Base-by-base conservation (phyloP, 2,888 invertebrate genomes). In the Pyrrhosoma nymphula region DNA sequence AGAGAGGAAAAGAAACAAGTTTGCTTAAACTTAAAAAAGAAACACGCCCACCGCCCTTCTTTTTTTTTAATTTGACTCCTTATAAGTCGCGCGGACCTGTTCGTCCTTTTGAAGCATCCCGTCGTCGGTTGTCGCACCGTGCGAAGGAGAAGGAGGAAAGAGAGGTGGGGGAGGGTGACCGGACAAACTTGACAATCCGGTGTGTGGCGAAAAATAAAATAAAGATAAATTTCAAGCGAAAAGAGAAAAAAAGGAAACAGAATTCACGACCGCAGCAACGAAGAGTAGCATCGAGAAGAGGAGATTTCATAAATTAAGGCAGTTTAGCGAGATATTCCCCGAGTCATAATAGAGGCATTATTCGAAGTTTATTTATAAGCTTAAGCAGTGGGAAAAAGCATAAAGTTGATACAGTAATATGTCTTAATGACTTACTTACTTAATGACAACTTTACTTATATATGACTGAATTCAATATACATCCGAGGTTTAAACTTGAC, bases 41-140 rank as follows among this genome's bases (percentile, higher is more conserved):
- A 30, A 30, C 35, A 12, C 75, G 75, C 35, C 23, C 12, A 35
- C 16, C 82, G 16, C 30, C 82, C 12, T 82, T 82, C 82, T 26
- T 82, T 82, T 82, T 82, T 69, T 60, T 20, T 47, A 8, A 26
- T 69, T 69, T 35, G 14, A 35, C 82, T 82, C 82, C 35, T n/a
- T 69, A n/a, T 69, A 69, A n/a, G 30, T 30, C 82, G 23, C n/a
- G 60, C 26, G n/a, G 69, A n/a, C 26, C 35, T 35, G 82, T 82
- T 82, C 82, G 35, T 82, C 82, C 82, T 82, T 82, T 35, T 82
- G 82, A 82, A 82, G 82, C 82, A 82, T 82, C 82, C 82, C 82
- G 82, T 82, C 30, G 30, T 35, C 30, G 35, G 82, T 82, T 82
- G 82, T 82, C 82, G 82, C 82, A 82, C 82, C 35, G 18, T 8